Evolutionary conservation across 2,888 invertebrate species (phyloP), one percentile per base, ranked within the genome.

Genomic region (Cataglyphis rosenhaueri): DNA sequence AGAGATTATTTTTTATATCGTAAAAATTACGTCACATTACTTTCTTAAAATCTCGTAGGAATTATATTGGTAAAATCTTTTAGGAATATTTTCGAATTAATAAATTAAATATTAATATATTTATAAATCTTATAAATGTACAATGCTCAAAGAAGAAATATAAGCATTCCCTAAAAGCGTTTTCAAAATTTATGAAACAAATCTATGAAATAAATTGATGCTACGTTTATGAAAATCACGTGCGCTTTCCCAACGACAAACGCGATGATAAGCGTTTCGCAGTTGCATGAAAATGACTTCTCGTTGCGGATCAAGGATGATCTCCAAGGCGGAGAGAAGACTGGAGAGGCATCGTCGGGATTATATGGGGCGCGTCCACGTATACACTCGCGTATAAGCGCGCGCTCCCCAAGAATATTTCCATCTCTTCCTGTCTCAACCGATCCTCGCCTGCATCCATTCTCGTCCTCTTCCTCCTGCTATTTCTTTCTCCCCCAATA

Each of bases 361-460:
- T 94, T 94, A 94, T 93, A 94, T 94, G 94, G 92, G 94, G 90
- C 94, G 94, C 92, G 92, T 91, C 94, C 91, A 86, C 85, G 89
- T 88, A 89, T 44, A 82, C 81, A 74, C 73, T 61, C 78, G 68
- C 66, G 62, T 84, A 64, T 84, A 64, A 86, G 65, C 18, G 1
- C 84, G 62, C 35, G 70, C 57, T 83, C 62, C 74, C 82, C 78
- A 61, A 61, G 78, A 38, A 65, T 41, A 57, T 75, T 73, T 66
- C 81, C 70, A 32, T 57, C 76, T 57, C 81, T 68, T 64, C 66
- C 65, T 66, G 68, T 83, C 84, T 81, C 88, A 84, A 84, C 79
- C 83, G 78, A 88, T 85, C 81, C 62, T 65, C 75, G 64, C 81
- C 61, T 64, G 74, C 75, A 76, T 59, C 41, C 71, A 48, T 85